Percentiles rank a stretch among this genome's conserved stretches.
phyloP scores from a whole-genome alignment of 1,140 invertebrate genomes.

The Coelopa frigida region DNA sequence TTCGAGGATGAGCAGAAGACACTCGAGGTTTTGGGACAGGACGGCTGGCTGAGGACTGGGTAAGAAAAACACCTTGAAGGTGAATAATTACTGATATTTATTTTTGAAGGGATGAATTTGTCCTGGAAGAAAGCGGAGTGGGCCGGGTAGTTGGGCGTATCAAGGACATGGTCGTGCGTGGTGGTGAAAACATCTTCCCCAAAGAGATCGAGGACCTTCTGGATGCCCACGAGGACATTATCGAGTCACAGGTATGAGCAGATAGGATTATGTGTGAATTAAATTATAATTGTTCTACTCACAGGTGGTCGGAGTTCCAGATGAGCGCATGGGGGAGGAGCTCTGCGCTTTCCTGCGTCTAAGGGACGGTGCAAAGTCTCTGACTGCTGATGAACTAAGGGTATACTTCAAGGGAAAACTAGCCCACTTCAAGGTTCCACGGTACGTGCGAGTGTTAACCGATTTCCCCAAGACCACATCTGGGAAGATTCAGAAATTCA shows the following conservation, averaged over 20 bases:
- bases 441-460: slow-evolving; percentile 59
- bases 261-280: neutral
- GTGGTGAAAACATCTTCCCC: slow-evolving; percentile 84
- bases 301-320: slow-evolving; percentile 59
- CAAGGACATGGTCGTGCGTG: slow-evolving; percentile 82
- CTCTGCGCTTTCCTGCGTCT: slow-evolving; percentile 62
- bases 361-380: slow-evolving; percentile 32
- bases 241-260: slow-evolving; percentile 63
- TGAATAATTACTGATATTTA: slow-evolving; percentile 6
- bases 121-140: slow-evolving; percentile 66
- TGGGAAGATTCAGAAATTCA: slow-evolving; percentile 72
- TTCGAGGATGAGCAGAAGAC: slow-evolving; percentile 76
- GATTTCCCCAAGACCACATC: slow-evolving; percentile 71
- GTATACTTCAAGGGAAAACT: slow-evolving; percentile 67
- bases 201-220: slow-evolving; percentile 76
- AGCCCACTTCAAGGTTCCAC: slow-evolving; percentile 72
- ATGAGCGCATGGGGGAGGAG: slow-evolving; percentile 68
- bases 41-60: slow-evolving; percentile 86
- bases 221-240: slow-evolving; percentile 63
- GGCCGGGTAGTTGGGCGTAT: slow-evolving; percentile 66
- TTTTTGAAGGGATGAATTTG: slow-evolving; percentile 61
- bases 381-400: slow-evolving; percentile 54
- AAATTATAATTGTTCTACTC: neutral
- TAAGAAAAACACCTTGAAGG: slow-evolving; percentile 35
- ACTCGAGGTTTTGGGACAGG: slow-evolving; percentile 55